Percentiles rank a stretch among this genome's conserved stretches.
Evolutionary conservation across 2,888 invertebrate species (phyloP).

Genomic region (Scotopteryx bipunctaria): DNA sequence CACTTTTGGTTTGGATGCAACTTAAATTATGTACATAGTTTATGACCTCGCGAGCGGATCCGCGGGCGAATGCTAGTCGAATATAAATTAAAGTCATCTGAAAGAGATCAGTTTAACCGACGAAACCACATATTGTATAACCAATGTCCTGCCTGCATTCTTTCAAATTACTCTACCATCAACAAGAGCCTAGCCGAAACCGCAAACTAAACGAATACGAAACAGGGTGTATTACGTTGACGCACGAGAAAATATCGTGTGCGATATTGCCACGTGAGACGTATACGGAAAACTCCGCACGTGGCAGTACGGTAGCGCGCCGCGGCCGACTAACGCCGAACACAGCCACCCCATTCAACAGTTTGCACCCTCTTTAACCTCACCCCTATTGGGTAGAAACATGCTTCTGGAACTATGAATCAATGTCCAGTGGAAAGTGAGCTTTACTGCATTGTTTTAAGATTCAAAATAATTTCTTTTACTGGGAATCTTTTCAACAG

Average conservation of each 20-base stretch:
- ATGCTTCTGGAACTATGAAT: conserved; percentile 23
- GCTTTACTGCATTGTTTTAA: neutral
- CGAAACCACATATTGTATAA: neutral
- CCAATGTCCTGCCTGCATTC: neutral
- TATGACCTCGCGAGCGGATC: too few species aligned
- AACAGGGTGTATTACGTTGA: conserved; percentile 16
- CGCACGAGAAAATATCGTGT: conserved; percentile 38
- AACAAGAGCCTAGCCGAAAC: neutral
- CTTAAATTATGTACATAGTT: too few species aligned
- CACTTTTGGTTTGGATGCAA: too few species aligned
- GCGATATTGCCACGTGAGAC: conserved; percentile 35
- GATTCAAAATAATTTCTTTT: neutral
- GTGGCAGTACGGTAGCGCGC: conserved; percentile 52
- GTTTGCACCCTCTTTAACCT: conserved; percentile 72
- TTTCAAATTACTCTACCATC: neutral
- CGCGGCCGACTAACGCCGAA: conserved; percentile 73
- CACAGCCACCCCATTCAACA: conserved; percentile 76
- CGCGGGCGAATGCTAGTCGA: too few species aligned
- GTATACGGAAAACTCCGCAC: conserved; percentile 40
- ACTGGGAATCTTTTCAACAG: too few species aligned
- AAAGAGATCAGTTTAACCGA: neutral
- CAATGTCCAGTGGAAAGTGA: neutral
- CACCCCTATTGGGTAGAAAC: conserved; percentile 50
- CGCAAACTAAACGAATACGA: conserved; percentile 4
- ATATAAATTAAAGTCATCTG: neutral